A percentile compares a stretch with the other conserved stretches of the same genome.
These are phyloP conservation scores for Protosalanx chinensis DNA, from an alignment of 2,797 vertebrate species.

Conservation along the genomic window DNA sequence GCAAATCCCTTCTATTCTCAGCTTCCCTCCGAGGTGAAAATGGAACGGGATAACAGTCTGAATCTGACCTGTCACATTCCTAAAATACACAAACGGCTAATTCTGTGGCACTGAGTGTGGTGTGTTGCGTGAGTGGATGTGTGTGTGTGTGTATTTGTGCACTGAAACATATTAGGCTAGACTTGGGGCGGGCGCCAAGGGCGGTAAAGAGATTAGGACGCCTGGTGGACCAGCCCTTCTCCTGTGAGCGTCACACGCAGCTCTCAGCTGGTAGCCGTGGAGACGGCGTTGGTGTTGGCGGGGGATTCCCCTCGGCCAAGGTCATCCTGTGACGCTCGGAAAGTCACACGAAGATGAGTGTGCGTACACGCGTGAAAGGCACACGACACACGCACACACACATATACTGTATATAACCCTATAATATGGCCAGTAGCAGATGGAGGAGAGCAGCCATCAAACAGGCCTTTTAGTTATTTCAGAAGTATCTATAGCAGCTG, in stretches of 20 bases:
- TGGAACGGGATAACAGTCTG: constrained; percentile 20
- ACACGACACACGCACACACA: not conserved
- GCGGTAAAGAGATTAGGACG: constrained; percentile 67
- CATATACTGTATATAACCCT: constrained; percentile 8
- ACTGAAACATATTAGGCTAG: constrained; percentile 21
- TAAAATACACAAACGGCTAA: constrained; percentile 26
- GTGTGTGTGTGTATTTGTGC: constrained; percentile 23
- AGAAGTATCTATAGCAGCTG: constrained; percentile 2
- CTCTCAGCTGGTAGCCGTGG: constrained; percentile 27
- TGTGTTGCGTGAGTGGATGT: not conserved
- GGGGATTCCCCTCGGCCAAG: constrained; percentile 37
- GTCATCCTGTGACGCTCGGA: constrained; percentile 25
- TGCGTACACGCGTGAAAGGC: not conserved
- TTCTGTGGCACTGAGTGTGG: not conserved
- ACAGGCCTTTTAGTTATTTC: not conserved
- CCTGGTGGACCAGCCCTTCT: constrained; percentile 41
- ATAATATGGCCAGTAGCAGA: not conserved
- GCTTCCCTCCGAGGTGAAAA: constrained; percentile 5
- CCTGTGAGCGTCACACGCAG: constrained; percentile 48
- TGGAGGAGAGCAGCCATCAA: not conserved
- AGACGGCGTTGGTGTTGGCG: too few relatives aligned
- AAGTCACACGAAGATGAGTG: not conserved
- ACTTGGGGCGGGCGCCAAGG: constrained; percentile 65
- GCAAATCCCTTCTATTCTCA: not conserved
- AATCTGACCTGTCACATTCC: constrained; percentile 17